These are phyloP conservation scores for Potorous gilbertii DNA, from an alignment of 2,797 vertebrate genomes.

Conservation along the genomic window DNA sequence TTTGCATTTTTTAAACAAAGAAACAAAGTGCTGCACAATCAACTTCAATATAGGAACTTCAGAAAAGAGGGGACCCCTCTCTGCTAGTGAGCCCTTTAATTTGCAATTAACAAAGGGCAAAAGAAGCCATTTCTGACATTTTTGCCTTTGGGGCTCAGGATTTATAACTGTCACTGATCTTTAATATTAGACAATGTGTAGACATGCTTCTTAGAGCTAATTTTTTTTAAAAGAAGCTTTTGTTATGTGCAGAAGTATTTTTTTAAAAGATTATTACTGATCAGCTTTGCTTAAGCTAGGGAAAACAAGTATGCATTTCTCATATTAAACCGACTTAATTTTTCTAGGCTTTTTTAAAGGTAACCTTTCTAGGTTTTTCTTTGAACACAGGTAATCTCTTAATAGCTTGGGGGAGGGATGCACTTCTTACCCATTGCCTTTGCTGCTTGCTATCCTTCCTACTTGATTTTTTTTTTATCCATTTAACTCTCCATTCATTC, in stretches of 20 bases:
- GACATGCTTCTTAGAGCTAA: constrained; percentile 16
- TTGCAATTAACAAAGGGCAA: constrained; percentile 26
- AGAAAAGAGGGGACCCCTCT: background rate
- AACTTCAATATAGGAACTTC: background rate
- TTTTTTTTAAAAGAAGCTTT: background rate
- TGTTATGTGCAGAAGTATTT: background rate
- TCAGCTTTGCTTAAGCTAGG: constrained; percentile 46
- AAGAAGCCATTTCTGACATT: constrained; percentile 4
- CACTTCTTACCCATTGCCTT: constrained; percentile 27
- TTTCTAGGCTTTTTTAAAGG: constrained; percentile 25
- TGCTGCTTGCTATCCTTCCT: constrained; percentile 9
- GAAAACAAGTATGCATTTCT: background rate
- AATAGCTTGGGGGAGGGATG: background rate
- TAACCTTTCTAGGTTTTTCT: constrained; percentile 31
- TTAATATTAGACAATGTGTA: background rate
- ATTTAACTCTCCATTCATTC: background rate
- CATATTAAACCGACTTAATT: constrained; percentile 17
- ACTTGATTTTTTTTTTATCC: constrained; percentile 17
- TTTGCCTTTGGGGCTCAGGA: constrained; percentile 14
- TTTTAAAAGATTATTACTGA: constrained; percentile 42
- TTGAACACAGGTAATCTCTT: constrained; percentile 35
- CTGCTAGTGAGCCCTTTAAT: background rate
- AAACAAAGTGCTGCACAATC: background rate
- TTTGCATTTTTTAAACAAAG: constrained; percentile 3
- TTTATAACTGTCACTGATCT: constrained; percentile 29